Evolutionary conservation across 92 coral and sea anemone genomes (phyloP), one percentile per base, ranked within the genome.

Genomic region (Porites cylindrica): DNA sequence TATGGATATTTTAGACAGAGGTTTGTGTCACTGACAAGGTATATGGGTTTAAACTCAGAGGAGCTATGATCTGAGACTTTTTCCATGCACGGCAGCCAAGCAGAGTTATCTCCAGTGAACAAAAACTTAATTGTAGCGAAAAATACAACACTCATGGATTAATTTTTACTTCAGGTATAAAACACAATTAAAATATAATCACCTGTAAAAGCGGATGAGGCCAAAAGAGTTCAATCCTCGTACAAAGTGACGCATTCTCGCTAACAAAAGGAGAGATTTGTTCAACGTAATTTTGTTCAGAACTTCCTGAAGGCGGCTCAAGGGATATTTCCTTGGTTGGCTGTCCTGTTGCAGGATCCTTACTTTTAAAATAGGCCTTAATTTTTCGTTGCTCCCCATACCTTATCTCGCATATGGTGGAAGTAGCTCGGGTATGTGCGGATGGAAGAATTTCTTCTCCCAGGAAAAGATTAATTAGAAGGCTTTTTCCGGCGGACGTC

Each of bases 401-500:
- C 23, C 59, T 80, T 73, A 86, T 52, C 61, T 67, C 90, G 50
- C 77, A 74, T 26, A 84, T 84, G 18, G 88, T 75, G 17, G 88
- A 74, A 10, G 88, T 75, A 8, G 73, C 60, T 26, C 82, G 26
- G 1, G 61, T 24, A 10, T 74, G 10, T 56, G 58, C 10, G 29
- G 1, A 74, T 23, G 90, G 90, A 8, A 86, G 85, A 14, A 86
- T 8, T 7, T 79, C 77, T 26, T 86, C 90, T 16, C 85, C 85
- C 9, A 86, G 75, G 6, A 86, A 79, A 7, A 86, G 84, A 52
- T 86, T 86, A 8, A 86, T 10, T 23, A 86, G 47, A 17, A 85
- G 80, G 90, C 90, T 86, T 70, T 86, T 86, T 58, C 90, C 90
- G 4, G 90, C 29, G n/a, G 86, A 51, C 6, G 73, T 70, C 53